These are phyloP conservation scores for Agrilus cyanescens DNA, from an alignment of 2,888 invertebrate genomes.

Conservation along the genomic window DNA sequence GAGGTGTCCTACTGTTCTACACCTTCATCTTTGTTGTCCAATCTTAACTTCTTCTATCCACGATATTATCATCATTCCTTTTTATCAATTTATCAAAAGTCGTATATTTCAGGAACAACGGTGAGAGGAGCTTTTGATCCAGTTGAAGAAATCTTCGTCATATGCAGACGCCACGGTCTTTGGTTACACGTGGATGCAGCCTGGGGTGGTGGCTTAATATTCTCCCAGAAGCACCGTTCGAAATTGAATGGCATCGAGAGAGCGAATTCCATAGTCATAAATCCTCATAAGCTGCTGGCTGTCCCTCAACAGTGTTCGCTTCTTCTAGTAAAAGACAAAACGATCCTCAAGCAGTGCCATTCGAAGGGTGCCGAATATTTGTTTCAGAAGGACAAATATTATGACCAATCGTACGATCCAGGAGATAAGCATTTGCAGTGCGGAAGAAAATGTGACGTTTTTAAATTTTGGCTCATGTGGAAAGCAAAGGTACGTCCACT, in stretches of 20 bases:
- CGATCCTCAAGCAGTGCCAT: conserved; percentile 36
- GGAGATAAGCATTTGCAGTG: conserved; percentile 56
- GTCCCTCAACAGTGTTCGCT: conserved; percentile 46
- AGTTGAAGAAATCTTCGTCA: conserved; percentile 37
- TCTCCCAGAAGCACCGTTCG: conserved; percentile 39
- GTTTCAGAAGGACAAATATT: conserved; percentile 45
- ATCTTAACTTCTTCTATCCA: too few species aligned
- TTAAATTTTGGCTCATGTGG: conserved; percentile 64
- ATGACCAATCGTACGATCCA: conserved; percentile 38
- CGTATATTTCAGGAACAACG: conserved; percentile 39
- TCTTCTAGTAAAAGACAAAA: conserved; percentile 34
- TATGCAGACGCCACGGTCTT: conserved; percentile 38
- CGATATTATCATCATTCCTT: too few species aligned
- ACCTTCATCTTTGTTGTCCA: too few species aligned
- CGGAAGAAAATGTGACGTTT: conserved; percentile 55
- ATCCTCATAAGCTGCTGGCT: conserved; percentile 50
- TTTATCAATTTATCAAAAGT: too few species aligned
- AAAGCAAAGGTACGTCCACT: conserved; percentile 47
- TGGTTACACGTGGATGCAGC: conserved; percentile 51
- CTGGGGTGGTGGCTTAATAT: conserved; percentile 48
- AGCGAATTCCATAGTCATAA: conserved; percentile 47
- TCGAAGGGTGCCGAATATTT: conserved; percentile 41
- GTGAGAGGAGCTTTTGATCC: conserved; percentile 48
- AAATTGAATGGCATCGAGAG: conserved; percentile 42
- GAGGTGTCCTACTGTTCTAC: too few species aligned